Evolutionary conservation across 2,797 vertebrate genomes (phyloP).

Genomic region (Anisognathus igniventris): DNA sequence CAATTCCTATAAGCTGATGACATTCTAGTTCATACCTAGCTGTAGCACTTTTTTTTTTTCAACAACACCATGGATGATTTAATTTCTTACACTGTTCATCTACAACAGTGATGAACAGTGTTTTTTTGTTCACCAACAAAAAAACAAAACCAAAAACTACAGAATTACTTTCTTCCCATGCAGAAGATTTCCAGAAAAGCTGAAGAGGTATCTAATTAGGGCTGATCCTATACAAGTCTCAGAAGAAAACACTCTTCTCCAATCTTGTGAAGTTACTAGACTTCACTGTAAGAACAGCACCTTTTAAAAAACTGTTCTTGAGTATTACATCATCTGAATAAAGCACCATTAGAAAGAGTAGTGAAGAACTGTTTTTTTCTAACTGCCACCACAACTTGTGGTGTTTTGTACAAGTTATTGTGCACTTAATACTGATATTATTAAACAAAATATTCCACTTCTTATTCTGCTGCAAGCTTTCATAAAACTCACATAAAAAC

Average conservation of each 20-base stretch:
- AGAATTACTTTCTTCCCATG: background rate
- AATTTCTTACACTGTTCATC: background rate
- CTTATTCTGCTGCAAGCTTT: background rate
- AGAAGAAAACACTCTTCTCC: background rate
- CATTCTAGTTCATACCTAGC: background rate
- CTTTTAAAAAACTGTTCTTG: background rate
- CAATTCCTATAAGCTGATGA: background rate
- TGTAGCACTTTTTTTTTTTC: background rate
- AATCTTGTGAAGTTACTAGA: background rate
- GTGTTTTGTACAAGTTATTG: no score
- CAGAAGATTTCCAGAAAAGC: background rate
- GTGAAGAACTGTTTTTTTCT: background rate
- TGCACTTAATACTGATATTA: background rate
- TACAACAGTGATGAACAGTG: background rate
- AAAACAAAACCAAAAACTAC: background rate
- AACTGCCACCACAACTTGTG: background rate
- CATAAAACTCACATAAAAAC: background rate
- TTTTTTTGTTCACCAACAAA: no score
- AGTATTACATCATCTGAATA: background rate
- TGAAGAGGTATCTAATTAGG: background rate
- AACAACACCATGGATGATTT: background rate
- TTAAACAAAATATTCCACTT: background rate
- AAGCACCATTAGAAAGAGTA: background rate
- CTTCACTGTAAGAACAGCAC: background rate
- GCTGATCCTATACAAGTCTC: background rate